Evolutionary conservation across 2,113 vertebrate species (phyloP), one percentile per base, ranked within the genome.

Genomic region (Notarius lentiginosus): DNA sequence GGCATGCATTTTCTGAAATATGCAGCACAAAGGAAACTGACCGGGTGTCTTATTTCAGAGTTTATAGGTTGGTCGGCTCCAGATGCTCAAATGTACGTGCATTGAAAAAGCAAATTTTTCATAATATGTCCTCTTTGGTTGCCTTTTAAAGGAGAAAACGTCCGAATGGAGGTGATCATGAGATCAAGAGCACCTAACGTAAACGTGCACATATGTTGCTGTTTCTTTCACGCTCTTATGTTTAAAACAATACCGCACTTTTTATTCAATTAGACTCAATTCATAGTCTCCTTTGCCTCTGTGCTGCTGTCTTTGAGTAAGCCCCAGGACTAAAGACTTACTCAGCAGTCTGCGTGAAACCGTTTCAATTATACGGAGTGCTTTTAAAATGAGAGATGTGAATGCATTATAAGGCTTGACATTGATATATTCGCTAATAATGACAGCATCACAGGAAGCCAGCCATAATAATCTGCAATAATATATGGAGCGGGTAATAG

Each of bases 311-410:
- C 51, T 27, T 53, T 20, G 9, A 58, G 58, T 0, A 34, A 49
- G 83, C 65, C 79, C 15, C 3, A 49, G 79, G 24, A 20, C 76
- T 24, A 47, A 79, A 84, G 63, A 86, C 90, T 88, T 86, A 90
- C 76, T 88, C 87, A 89, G 87, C 87, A 86, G 84, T 90, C 86
- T 86, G 75, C 47, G 83, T 80, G 49, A 82, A 90, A 84, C 73
- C 63, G 86, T 89, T 88, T 91, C 90, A 89, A 89, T 91, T 90
- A 86, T 88, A 89, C 22, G 85, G 87, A 91, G 87, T 89, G 90
- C 87, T 84, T 90, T 89, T 88, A 87, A 91, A 90, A 87, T 84
- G 77, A 89, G 81, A 83, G 82, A 87, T 87, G 89, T 84, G 84
- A 90, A 90, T 87, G 82, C 88, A 83, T 90, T 89, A 90, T 87